phyloP scores from a whole-genome alignment of 2,888 invertebrate genomes.

The Scaptomyza cyrtandrae region DNA sequence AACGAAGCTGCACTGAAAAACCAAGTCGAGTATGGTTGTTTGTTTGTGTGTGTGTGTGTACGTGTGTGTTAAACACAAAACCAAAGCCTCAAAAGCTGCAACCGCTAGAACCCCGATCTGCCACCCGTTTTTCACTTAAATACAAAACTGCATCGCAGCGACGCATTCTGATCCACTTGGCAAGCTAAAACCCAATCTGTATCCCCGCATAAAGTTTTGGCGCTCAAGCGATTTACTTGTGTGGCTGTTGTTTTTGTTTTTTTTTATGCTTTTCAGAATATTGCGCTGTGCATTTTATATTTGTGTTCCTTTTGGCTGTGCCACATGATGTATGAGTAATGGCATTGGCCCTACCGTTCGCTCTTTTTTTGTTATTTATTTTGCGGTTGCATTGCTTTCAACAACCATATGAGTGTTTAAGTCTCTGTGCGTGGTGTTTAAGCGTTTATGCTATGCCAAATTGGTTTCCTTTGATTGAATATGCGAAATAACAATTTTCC shows the following conservation, averaged over 20 bases:
- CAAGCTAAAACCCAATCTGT: constrained; percentile 53
- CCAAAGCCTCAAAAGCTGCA: constrained; percentile 17
- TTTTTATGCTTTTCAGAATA: constrained; percentile 29
- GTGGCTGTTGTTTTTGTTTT: constrained; percentile 7
- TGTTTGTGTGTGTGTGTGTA: neutral
- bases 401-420: constrained; percentile 29
- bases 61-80: neutral
- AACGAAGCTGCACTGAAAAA: constrained; percentile 18
- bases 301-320: constrained; percentile 74
- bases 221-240: constrained; percentile 61
- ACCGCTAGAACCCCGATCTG: constrained; percentile 10
- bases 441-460: constrained; percentile 58
- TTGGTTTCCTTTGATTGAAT: constrained; percentile 78
- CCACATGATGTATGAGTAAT: constrained; percentile 81
- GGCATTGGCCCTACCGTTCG: constrained; percentile 59
- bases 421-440: constrained; percentile 19
- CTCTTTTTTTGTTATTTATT: constrained; percentile 62
- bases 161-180: constrained; percentile 68
- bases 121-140: constrained; percentile 1
- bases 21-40: constrained; percentile 11
- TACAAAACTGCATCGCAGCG: constrained; percentile 33
- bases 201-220: constrained; percentile 46
- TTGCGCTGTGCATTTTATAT: constrained; percentile 52
- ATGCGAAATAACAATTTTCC: constrained; percentile 27
- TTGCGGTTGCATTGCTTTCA: constrained; percentile 72